Evolutionary conservation across 2,797 vertebrate genomes (phyloP).

Genomic region (Dallia pectoralis): DNA sequence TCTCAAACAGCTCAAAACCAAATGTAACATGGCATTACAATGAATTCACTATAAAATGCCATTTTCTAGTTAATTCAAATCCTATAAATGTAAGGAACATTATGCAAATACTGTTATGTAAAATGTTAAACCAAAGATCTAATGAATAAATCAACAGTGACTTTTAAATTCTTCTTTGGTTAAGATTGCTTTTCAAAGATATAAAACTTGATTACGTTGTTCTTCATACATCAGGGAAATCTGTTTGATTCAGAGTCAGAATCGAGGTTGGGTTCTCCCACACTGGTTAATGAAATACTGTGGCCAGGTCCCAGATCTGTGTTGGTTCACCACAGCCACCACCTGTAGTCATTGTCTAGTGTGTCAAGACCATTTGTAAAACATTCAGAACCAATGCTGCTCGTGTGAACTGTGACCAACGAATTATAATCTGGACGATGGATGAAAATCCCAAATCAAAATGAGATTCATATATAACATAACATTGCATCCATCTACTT

Average conservation of each 20-base stretch:
- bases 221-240: constrained; percentile 69
- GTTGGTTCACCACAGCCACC: neutral
- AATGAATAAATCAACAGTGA: constrained; percentile 76
- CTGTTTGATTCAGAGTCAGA: constrained; percentile 72
- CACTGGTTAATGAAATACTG: constrained; percentile 59
- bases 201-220: constrained; percentile 78
- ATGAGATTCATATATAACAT: neutral
- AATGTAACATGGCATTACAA: constrained; percentile 16
- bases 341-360: neutral
- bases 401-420: constrained; percentile 31
- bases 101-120: constrained; percentile 60
- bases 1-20: constrained; percentile 50
- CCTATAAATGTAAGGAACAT: constrained; percentile 56
- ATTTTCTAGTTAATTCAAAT: constrained; percentile 61
- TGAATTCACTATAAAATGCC: constrained; percentile 42
- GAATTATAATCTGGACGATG: neutral
- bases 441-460: neutral
- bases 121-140: constrained; percentile 65
- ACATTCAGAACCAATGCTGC: constrained; percentile 21
- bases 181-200: constrained; percentile 81
- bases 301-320: neutral
- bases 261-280: constrained; percentile 59
- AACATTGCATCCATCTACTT: constrained; percentile 24
- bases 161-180: constrained; percentile 92
- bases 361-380: constrained; percentile 24